A percentile compares a stretch with the other conserved stretches of the same genome.
Conservation (phyloP, 2,797 vertebrate species). For the Siniperca undulata region DNA sequence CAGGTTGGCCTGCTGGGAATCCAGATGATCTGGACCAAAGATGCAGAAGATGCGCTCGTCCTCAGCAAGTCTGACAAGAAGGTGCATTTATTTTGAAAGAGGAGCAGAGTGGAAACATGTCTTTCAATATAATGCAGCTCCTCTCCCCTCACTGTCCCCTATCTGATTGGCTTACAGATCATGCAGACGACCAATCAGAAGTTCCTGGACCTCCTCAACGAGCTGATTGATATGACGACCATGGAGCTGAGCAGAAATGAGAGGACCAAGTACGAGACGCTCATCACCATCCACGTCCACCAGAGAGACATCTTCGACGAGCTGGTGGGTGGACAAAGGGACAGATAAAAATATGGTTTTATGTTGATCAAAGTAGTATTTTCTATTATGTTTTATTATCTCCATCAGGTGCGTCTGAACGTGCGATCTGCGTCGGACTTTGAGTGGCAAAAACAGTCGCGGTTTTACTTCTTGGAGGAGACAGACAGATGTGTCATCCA, state of each 20-base stretch:
- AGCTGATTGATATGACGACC: constrained; percentile 91
- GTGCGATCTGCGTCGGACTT: constrained; percentile 87
- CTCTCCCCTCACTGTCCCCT: neutral
- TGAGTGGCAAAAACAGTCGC: constrained; percentile 91
- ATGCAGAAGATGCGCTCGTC: constrained; percentile 87
- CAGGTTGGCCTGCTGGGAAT: constrained; percentile 91
- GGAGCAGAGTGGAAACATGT: neutral
- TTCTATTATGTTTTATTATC: rapidly evolving
- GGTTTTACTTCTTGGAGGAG: constrained; percentile 90
- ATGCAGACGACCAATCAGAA: constrained; percentile 89
- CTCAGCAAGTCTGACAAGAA: constrained; percentile 88
- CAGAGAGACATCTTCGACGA: constrained; percentile 92
- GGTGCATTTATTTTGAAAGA: constrained; percentile 70
- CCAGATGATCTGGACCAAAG: constrained; percentile 92
- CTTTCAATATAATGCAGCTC: rapidly evolving
- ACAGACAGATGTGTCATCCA: constrained; percentile 87
- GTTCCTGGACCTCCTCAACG: constrained; percentile 89
- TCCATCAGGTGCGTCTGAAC: constrained; percentile 85
- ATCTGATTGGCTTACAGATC: constrained; percentile 72
- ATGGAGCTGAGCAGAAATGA: constrained; percentile 87
- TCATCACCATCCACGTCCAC: constrained; percentile 92
- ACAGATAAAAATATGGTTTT: rapidly evolving
- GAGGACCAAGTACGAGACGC: constrained; percentile 90
- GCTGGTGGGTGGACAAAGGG: constrained; percentile 79
- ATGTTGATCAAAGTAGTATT: neutral